Evolutionary conservation across 2,888 invertebrate species (phyloP).

Genomic region (Andrena bicolor): DNA sequence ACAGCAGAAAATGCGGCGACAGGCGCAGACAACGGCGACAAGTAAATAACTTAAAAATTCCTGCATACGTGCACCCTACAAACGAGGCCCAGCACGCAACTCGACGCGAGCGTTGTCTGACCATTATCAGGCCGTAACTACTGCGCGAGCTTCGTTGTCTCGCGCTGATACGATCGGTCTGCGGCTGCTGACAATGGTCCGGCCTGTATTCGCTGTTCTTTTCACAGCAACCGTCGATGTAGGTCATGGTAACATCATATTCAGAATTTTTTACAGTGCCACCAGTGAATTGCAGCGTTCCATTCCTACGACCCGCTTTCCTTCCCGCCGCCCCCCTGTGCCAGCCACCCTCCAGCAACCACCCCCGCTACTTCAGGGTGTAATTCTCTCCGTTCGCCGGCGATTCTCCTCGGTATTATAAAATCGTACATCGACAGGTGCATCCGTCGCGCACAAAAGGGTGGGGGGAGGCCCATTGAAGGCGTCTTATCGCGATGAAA

Average conservation of each 20-base stretch:
- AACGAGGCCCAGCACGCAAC: conserved; percentile 56
- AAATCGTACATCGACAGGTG: conserved; percentile 24
- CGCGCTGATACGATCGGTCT: conserved; percentile 65
- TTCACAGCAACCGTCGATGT: conserved; percentile 63
- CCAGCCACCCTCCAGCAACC: conserved; percentile 8
- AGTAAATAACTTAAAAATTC: conserved; percentile 61
- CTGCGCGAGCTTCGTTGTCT: conserved; percentile 56
- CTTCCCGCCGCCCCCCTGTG: conserved; percentile 30
- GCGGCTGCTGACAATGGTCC: conserved; percentile 61
- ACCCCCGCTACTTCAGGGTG: not conserved
- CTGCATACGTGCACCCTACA: conserved; percentile 9
- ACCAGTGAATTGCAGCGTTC: conserved; percentile 41
- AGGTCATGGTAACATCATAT: conserved; percentile 70
- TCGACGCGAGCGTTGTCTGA: conserved; percentile 45
- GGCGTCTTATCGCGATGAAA: conserved; percentile 61
- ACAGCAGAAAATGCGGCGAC: not conserved
- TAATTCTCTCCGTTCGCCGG: not conserved
- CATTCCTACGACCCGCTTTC: conserved; percentile 23
- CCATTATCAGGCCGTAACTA: conserved; percentile 64
- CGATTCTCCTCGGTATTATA: conserved; percentile 15
- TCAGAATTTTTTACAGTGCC: conserved; percentile 59
- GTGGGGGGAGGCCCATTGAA: conserved; percentile 11
- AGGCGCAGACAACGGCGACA: not conserved
- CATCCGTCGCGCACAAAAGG: conserved; percentile 46
- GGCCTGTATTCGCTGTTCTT: conserved; percentile 67